A percentile compares a stretch with the other conserved stretches of the same genome.
These are phyloP conservation scores for Drosophila kanapiae DNA, from an alignment of 1,140 invertebrate species.

Conservation along the genomic window DNA sequence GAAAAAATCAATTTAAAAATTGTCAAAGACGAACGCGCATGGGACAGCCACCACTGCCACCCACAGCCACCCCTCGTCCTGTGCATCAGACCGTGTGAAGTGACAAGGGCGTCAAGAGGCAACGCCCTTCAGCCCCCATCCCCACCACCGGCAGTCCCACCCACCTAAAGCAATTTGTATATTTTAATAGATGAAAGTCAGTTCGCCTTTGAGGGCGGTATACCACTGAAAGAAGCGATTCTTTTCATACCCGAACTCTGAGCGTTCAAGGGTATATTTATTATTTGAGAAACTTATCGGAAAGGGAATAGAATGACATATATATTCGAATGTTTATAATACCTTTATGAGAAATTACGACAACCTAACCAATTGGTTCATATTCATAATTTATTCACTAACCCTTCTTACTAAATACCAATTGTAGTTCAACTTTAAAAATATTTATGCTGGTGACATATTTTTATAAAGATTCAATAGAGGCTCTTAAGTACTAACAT, in stretches of 20 bases:
- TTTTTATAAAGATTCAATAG: too few relatives aligned
- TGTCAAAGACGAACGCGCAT: conserved; percentile 63
- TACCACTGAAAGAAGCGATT: conserved; percentile 27
- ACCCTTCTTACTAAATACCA: too few relatives aligned
- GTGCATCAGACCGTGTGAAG: conserved; percentile 66
- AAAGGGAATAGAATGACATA: neutral
- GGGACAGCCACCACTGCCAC: conserved; percentile 25
- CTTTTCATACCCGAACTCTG: neutral
- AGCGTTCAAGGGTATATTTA: conserved; percentile 3
- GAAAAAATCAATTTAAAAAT: conserved; percentile 78
- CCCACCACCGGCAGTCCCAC: neutral
- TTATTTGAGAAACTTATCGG: too few relatives aligned
- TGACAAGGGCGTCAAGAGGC: conserved; percentile 67
- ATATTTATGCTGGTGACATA: too few relatives aligned
- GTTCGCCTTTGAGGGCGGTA: conserved; percentile 32
- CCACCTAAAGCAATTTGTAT: conserved; percentile 53
- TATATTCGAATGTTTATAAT: too few relatives aligned
- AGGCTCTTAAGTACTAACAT: too few relatives aligned
- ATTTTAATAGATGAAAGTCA: conserved; percentile 75
- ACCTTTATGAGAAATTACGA: too few relatives aligned
- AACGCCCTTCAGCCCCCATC: conserved; percentile 25
- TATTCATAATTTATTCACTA: too few relatives aligned
- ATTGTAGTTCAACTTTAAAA: too few relatives aligned
- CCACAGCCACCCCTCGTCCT: conserved; percentile 16
- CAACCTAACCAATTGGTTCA: too few relatives aligned